Conservation (phyloP, 2,797 vertebrate species). For the Brachyrhaphis roseni region DNA sequence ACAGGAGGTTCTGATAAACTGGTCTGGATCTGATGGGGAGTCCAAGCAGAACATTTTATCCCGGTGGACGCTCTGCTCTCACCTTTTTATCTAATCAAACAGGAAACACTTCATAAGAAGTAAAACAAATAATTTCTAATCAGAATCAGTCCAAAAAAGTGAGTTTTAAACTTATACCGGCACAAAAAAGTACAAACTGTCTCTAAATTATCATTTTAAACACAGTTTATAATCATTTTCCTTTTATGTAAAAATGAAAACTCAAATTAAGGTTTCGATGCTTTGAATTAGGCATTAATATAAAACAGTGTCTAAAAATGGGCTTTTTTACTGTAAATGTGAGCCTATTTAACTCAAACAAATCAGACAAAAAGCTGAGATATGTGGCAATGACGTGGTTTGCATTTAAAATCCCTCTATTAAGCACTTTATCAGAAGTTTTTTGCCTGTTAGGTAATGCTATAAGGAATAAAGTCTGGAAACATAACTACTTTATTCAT, state of each 20-base stretch:
- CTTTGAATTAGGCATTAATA: not conserved
- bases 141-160: not conserved
- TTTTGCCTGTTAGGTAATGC: not conserved
- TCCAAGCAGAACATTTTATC: not conserved
- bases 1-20: slow-evolving; percentile 2
- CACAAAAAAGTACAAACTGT: not conserved
- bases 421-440: not conserved
- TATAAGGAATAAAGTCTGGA: not conserved
- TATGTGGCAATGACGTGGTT: not conserved
- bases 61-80: not conserved
- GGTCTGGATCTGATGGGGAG: not conserved
- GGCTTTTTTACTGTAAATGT: not conserved
- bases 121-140: not conserved
- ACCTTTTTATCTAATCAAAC: slow-evolving; percentile 19
- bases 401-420: not conserved
- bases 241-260: not conserved
- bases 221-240: not conserved
- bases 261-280: not conserved
- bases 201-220: not conserved
- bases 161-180: not conserved
- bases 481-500: not conserved
- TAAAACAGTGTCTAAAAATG: not conserved
- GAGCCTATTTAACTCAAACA: not conserved
- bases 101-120: not conserved
- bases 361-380: not conserved